phyloP scores from a whole-genome alignment of 2,888 invertebrate genomes.

The Andrena bucephala region DNA sequence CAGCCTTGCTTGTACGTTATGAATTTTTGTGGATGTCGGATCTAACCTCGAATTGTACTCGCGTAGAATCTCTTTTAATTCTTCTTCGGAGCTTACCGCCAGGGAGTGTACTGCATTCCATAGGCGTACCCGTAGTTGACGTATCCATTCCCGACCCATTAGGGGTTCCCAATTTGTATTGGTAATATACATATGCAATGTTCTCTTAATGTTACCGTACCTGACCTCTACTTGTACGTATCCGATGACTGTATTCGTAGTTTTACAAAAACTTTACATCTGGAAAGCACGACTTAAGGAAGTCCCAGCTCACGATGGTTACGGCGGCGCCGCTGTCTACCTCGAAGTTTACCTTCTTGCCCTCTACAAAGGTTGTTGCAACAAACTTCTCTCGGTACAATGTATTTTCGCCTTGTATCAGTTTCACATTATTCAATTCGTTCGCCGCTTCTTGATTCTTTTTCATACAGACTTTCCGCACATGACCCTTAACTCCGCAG shows the following conservation, averaged over 20 bases:
- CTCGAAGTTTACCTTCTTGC: not conserved
- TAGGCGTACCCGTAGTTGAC: not conserved
- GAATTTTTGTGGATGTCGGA: too few relatives aligned
- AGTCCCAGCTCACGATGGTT: not conserved
- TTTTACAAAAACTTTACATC: not conserved
- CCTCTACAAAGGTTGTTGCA: not conserved
- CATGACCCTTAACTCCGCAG: not conserved
- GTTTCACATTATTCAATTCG: not conserved
- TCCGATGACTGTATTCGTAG: not conserved
- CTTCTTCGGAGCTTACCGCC: too few relatives aligned
- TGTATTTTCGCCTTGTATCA: not conserved
- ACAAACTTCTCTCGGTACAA: not conserved
- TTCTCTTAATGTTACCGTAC: not conserved
- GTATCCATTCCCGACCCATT: slow-evolving; percentile 10
- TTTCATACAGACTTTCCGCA: slow-evolving; percentile 3
- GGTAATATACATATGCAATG: not conserved
- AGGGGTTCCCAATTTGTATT: not conserved
- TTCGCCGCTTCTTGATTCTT: not conserved
- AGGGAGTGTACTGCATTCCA: not conserved
- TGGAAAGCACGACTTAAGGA: not conserved
- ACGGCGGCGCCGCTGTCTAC: slow-evolving; percentile 16
- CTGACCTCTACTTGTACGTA: not conserved
- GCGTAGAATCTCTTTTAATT: too few relatives aligned
- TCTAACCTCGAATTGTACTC: too few relatives aligned
- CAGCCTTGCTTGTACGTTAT: too few relatives aligned